phyloP scores from a whole-genome alignment of 1,140 invertebrate genomes.

The Liolophura sinensis region DNA sequence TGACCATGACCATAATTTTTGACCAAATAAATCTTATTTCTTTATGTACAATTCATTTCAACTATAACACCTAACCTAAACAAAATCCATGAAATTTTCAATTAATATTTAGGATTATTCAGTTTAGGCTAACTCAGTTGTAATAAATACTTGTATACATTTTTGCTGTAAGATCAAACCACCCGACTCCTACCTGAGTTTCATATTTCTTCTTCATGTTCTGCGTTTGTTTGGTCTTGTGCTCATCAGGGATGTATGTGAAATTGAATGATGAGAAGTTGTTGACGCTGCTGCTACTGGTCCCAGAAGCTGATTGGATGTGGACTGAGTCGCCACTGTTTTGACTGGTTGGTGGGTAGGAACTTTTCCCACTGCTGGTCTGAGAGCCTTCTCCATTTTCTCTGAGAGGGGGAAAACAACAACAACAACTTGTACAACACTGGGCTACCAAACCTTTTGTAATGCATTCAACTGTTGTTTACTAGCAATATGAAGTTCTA shows the following conservation, averaged over 20 bases:
- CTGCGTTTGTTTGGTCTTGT: slow-evolving; percentile 21
- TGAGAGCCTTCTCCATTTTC: background rate
- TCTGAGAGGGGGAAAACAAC: no score
- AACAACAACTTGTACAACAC: no score
- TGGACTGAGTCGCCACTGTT: slow-evolving; percentile 4
- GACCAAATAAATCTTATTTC: no score
- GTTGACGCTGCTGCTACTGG: slow-evolving; percentile 15
- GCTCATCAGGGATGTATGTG: slow-evolving; percentile 27
- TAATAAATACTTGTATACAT: background rate
- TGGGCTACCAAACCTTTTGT: no score
- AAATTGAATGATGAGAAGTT: background rate
- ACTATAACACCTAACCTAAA: background rate
- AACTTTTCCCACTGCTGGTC: background rate
- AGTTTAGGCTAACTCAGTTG: background rate
- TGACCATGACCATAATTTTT: no score
- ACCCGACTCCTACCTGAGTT: slow-evolving; percentile 24
- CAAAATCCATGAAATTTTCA: background rate
- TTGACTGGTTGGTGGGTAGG: slow-evolving; percentile 13
- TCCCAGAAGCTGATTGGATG: slow-evolving; percentile 7
- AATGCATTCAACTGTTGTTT: slow-evolving; percentile 4
- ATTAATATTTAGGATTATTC: background rate
- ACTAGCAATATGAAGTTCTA: slow-evolving; percentile 5
- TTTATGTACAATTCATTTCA: no score
- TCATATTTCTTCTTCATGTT: slow-evolving; percentile 30
- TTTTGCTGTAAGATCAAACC: background rate